Percentiles rank a stretch among this genome's conserved stretches.
Conservation (phyloP, 1,140 invertebrate genomes). For the Panulirus ornatus region DNA sequence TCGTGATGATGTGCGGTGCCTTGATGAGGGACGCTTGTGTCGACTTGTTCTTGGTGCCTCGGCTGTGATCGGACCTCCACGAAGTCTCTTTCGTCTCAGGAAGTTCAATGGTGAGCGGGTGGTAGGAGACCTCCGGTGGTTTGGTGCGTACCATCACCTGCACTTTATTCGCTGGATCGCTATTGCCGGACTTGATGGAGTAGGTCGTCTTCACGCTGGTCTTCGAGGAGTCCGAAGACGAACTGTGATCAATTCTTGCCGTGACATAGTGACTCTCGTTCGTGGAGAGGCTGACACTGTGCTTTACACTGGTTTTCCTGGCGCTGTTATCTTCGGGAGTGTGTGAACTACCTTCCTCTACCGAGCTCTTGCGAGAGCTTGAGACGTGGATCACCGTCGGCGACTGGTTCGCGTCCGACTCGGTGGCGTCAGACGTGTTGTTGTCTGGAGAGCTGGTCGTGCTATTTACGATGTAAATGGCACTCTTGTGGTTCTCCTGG, state of each 20-base stretch:
- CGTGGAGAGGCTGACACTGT: neutral
- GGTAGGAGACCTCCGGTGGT: slow-evolving; percentile 3
- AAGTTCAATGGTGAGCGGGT: slow-evolving; percentile 55
- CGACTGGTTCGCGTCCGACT: slow-evolving; percentile 38
- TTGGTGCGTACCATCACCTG: slow-evolving; percentile 2
- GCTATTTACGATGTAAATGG: slow-evolving; percentile 31
- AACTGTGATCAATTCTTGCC: neutral
- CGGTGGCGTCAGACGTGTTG: slow-evolving; percentile 17
- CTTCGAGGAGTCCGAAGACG: slow-evolving; percentile 4
- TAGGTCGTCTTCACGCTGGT: slow-evolving; percentile 5
- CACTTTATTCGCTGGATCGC: neutral
- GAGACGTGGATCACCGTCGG: slow-evolving; percentile 55
- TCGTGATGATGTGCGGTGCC: slow-evolving; percentile 56
- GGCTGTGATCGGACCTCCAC: neutral
- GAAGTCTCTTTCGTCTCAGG: slow-evolving; percentile 30
- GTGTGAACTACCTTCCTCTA: neutral
- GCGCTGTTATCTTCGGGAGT: neutral
- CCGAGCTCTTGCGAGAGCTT: neutral
- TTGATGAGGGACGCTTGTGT: neutral
- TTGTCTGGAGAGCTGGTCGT: neutral
- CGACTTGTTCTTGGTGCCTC: slow-evolving; percentile 3
- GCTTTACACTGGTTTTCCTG: neutral
- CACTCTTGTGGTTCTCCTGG: slow-evolving; percentile 57
- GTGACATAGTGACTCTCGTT: neutral
- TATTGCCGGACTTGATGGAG: neutral